These are phyloP conservation scores for Apteryx mantelli DNA, from an alignment of 2,113 vertebrate genomes.

Conservation along the genomic window DNA sequence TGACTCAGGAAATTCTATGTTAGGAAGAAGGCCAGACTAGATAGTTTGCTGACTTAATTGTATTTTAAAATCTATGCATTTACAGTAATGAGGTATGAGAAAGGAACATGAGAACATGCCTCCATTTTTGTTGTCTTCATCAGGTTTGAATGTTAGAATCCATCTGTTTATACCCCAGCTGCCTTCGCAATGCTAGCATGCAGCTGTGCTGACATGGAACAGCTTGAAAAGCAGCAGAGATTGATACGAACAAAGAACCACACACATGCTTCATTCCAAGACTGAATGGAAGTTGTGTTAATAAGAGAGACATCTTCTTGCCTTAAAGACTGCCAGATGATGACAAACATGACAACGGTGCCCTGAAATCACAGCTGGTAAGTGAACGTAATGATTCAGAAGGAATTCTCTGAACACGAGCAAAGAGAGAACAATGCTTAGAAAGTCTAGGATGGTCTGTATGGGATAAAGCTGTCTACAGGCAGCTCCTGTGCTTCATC, in stretches of 20 bases:
- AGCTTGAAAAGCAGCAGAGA: neutral
- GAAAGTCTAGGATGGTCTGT: neutral
- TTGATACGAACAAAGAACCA: neutral
- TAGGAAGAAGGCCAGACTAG: neutral
- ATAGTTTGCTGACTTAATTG: neutral
- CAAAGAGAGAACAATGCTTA: neutral
- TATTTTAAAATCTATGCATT: neutral
- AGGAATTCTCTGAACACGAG: neutral
- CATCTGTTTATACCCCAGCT: neutral
- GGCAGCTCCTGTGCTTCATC: neutral
- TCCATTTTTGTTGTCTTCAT: neutral
- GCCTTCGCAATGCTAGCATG: neutral
- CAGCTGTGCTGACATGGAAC: neutral
- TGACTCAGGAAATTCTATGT: neutral
- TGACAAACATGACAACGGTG: neutral
- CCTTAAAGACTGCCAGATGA: neutral
- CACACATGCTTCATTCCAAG: neutral
- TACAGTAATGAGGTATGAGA: neutral
- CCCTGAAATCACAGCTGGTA: constrained; percentile 11
- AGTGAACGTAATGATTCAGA: neutral
- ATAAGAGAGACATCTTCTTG: neutral
- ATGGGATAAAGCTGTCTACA: neutral
- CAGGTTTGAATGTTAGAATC: neutral
- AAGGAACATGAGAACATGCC: neutral
- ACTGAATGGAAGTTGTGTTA: neutral